phyloP scores from a whole-genome alignment of 2,888 invertebrate genomes.

The Teinopalpus imperialis region DNA sequence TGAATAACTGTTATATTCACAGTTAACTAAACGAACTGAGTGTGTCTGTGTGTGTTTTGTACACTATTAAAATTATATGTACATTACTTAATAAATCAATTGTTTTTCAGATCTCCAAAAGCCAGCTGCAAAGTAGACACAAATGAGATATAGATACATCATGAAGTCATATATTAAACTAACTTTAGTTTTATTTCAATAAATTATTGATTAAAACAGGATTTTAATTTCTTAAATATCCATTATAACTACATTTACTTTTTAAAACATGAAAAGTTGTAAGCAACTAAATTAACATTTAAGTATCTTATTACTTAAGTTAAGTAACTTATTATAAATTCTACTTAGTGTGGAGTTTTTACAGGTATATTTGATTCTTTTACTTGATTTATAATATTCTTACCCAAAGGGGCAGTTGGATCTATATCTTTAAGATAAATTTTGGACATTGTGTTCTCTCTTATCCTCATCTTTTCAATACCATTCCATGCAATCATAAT shows the following conservation, averaged over 20 bases:
- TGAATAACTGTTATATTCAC: slow-evolving; percentile 10
- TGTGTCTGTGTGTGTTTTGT: too few species aligned
- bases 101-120: slow-evolving; percentile 54
- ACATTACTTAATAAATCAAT: too few species aligned
- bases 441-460: slow-evolving; percentile 52
- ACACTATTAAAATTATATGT: too few species aligned
- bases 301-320: too few species aligned
- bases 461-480: slow-evolving; percentile 86
- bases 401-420: slow-evolving; percentile 84
- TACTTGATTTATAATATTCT: slow-evolving; percentile 81
- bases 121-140: slow-evolving; percentile 44
- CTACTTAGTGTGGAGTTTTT: slow-evolving; percentile 49
- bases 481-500: slow-evolving; percentile 99
- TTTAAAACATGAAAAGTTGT: too few species aligned
- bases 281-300: too few species aligned
- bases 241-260: too few species aligned
- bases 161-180: slow-evolving; percentile 44
- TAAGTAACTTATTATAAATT: neutral
- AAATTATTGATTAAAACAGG: slow-evolving; percentile 23
- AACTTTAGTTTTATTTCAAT: slow-evolving; percentile 29
- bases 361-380: slow-evolving; percentile 71
- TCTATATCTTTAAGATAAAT: slow-evolving; percentile 83
- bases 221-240: slow-evolving; percentile 12
- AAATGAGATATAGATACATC: slow-evolving; percentile 46
- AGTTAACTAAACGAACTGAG: too few species aligned